Evolutionary conservation across 1,140 invertebrate species (phyloP).

Genomic region (Drosophila orena): DNA sequence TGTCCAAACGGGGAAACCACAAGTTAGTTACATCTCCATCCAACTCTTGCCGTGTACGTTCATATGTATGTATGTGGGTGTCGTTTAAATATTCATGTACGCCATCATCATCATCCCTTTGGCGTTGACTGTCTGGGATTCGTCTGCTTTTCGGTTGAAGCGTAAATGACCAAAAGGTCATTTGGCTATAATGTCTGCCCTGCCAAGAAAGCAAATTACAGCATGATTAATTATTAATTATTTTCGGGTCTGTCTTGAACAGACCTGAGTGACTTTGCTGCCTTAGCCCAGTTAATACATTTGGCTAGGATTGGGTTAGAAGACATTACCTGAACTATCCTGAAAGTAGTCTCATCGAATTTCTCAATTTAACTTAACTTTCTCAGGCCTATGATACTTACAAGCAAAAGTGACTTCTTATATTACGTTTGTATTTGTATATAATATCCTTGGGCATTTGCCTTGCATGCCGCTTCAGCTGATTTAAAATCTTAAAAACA

Average conservation of each 20-base stretch:
- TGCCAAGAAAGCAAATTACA: slow-evolving; percentile 63
- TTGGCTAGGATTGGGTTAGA: not conserved
- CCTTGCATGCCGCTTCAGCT: too few species aligned
- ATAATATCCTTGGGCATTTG: too few species aligned
- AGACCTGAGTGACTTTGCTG: slow-evolving; percentile 14
- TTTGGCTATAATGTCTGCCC: slow-evolving; percentile 23
- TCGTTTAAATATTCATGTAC: slow-evolving; percentile 18
- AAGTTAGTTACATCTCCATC: slow-evolving; percentile 67
- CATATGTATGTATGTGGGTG: slow-evolving; percentile 34
- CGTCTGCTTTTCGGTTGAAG: slow-evolving; percentile 63
- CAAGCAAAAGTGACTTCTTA: too few species aligned
- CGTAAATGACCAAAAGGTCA: slow-evolving; percentile 63
- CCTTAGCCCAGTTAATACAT: not conserved
- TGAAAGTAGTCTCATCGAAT: not conserved
- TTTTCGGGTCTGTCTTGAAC: slow-evolving; percentile 14
- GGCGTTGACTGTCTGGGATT: slow-evolving; percentile 32
- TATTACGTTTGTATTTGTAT: too few species aligned
- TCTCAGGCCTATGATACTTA: too few species aligned
- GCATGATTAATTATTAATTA: slow-evolving; percentile 67
- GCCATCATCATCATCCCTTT: slow-evolving; percentile 4
- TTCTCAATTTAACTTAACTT: too few species aligned
- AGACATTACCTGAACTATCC: not conserved
- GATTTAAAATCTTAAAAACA: too few species aligned
- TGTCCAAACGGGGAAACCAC: slow-evolving; percentile 58
- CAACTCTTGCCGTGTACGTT: slow-evolving; percentile 29